Evolutionary conservation across 2,797 vertebrate genomes (phyloP).

Genomic region (Bufotes viridis): DNA sequence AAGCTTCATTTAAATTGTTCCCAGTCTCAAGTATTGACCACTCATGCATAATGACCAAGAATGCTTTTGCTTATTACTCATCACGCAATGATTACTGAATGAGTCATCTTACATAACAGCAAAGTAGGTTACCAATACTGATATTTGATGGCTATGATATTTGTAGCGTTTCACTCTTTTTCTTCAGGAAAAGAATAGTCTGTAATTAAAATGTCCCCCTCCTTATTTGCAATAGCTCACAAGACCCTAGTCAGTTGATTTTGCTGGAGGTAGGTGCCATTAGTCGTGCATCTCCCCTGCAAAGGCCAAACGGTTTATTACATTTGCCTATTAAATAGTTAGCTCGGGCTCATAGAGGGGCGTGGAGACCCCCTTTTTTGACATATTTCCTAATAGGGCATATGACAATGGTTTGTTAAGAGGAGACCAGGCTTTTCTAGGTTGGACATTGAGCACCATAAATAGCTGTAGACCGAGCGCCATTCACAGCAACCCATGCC

Average conservation of each 20-base stretch:
- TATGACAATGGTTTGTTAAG: background rate
- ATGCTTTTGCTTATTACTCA: background rate
- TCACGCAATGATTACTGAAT: background rate
- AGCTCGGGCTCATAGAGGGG: background rate
- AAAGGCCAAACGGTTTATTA: background rate
- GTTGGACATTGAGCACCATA: background rate
- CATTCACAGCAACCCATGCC: no score
- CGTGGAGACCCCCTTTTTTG: background rate
- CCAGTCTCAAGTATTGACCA: background rate
- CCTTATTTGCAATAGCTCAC: no score
- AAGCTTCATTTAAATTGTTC: background rate
- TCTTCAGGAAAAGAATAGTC: background rate
- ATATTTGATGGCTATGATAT: background rate
- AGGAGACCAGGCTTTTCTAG: background rate
- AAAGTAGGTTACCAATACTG: conserved; percentile 5
- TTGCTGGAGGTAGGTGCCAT: background rate
- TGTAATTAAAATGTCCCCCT: no score
- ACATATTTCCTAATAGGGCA: background rate
- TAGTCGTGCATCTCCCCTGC: background rate
- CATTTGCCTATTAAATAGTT: background rate
- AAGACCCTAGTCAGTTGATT: background rate
- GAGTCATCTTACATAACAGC: background rate
- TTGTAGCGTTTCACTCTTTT: background rate
- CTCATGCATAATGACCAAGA: background rate
- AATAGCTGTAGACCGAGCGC: background rate